Conservation (phyloP, 1,140 invertebrate species). For the Leptinotarsa defecta region DNA sequence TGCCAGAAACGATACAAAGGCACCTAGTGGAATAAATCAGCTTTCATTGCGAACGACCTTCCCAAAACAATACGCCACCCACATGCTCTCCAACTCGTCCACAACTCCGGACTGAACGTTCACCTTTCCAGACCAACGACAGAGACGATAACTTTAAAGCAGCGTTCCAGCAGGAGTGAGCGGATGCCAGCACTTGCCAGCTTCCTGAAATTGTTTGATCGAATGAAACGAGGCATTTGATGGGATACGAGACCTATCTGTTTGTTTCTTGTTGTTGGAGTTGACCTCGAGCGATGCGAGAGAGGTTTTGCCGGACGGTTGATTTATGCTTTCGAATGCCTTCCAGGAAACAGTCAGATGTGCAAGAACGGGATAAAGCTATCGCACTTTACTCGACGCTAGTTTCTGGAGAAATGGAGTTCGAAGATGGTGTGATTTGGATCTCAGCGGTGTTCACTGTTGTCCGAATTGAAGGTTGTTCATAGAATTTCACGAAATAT, state of each 20-base stretch:
- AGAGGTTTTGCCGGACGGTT: not conserved
- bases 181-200: slow-evolving; percentile 7
- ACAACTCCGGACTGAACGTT: not conserved
- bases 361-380: not conserved
- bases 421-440: too few relatives aligned
- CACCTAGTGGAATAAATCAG: too few relatives aligned
- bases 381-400: too few relatives aligned
- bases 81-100: not conserved
- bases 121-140: slow-evolving; percentile 1
- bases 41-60: too few relatives aligned
- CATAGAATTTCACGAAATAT: too few relatives aligned
- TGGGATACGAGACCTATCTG: slow-evolving; percentile 7
- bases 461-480: too few relatives aligned
- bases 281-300: not conserved
- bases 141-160: not conserved
- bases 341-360: not conserved
- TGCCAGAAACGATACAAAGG: too few relatives aligned
- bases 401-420: too few relatives aligned
- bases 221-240: slow-evolving; percentile 8
- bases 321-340: not conserved
- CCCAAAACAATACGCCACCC: too few relatives aligned
- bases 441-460: too few relatives aligned
- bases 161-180: not conserved
- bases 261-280: slow-evolving; percentile 6
- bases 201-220: slow-evolving; percentile 8